Percentiles rank a stretch among this genome's conserved stretches.
Conservation (phyloP, 2,888 invertebrate species). For the Andrena chrysosceles region DNA sequence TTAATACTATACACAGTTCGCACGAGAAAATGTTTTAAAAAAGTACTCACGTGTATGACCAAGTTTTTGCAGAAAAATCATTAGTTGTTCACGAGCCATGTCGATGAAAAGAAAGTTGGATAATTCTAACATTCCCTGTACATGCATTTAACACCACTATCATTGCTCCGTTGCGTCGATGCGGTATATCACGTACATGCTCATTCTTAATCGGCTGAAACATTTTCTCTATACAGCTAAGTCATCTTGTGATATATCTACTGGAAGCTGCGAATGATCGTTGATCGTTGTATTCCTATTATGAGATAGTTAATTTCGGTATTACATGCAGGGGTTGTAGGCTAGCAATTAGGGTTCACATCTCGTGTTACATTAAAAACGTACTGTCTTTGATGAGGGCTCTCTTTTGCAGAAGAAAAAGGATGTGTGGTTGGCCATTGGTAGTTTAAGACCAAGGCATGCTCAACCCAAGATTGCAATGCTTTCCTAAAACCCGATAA, state of each 20-base stretch:
- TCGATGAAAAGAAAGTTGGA: slow-evolving; percentile 8
- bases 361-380: slow-evolving; percentile 82
- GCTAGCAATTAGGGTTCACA: slow-evolving; percentile 78
- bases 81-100: background rate
- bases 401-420: slow-evolving; percentile 85
- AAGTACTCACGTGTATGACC: background rate
- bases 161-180: slow-evolving; percentile 46
- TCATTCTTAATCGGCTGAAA: slow-evolving; percentile 48
- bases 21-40: slow-evolving; percentile 68
- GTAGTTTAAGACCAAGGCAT: slow-evolving; percentile 85
- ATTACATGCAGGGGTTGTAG: slow-evolving; percentile 65
- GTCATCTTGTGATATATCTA: slow-evolving; percentile 44
- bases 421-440: slow-evolving; percentile 85
- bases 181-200: slow-evolving; percentile 7
- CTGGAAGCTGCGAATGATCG: slow-evolving; percentile 56
- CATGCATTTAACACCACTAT: slow-evolving; percentile 32
- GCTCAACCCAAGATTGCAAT: slow-evolving; percentile 85
- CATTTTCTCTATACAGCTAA: slow-evolving; percentile 65
- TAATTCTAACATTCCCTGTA: slow-evolving; percentile 1
- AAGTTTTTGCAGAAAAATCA: background rate
- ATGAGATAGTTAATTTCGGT: slow-evolving; percentile 52
- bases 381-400: slow-evolving; percentile 84
- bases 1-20: slow-evolving; percentile 24
- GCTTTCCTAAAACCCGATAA: slow-evolving; percentile 84
- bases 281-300: slow-evolving; percentile 60